These are phyloP conservation scores for Diadumene lineata DNA, from an alignment of 92 coral and sea anemone species.

Conservation along the genomic window DNA sequence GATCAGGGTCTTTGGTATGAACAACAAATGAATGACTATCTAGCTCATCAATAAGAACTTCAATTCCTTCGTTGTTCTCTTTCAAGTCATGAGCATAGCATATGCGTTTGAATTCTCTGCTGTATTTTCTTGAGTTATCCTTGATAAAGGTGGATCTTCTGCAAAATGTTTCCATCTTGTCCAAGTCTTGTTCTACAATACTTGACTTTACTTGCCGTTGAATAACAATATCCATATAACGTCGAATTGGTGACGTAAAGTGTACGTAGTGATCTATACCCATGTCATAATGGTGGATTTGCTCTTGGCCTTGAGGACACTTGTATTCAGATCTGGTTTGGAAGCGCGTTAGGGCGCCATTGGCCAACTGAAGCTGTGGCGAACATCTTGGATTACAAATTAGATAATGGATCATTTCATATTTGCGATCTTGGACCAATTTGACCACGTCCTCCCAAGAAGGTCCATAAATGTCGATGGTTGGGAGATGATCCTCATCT, in stretches of 20 bases:
- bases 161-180: conserved; percentile 68
- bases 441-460: conserved; percentile 58
- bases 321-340: conserved; percentile 66
- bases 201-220: conserved; percentile 61
- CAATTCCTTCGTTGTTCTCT: conserved; percentile 41
- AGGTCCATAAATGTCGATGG: conserved; percentile 34
- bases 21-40: conserved; percentile 40
- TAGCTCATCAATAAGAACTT: conserved; percentile 59
- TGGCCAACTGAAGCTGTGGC: conserved; percentile 79
- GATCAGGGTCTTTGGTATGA: conserved; percentile 40
- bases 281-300: conserved; percentile 50
- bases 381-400: conserved; percentile 62
- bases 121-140: conserved; percentile 61
- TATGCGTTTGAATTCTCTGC: conserved; percentile 57
- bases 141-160: conserved; percentile 68
- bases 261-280: conserved; percentile 64
- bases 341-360: conserved; percentile 51
- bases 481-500: conserved; percentile 18
- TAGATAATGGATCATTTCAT: conserved; percentile 36
- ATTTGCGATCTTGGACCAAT: conserved; percentile 33
- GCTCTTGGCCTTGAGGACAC: conserved; percentile 50
- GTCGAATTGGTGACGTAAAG: conserved; percentile 94
- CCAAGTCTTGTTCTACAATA: conserved; percentile 13
- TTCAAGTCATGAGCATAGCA: conserved; percentile 58
- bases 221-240: conserved; percentile 84